Evolutionary conservation across 2,113 vertebrate species (phyloP).

Genomic region (Odocoileus virginianus): DNA sequence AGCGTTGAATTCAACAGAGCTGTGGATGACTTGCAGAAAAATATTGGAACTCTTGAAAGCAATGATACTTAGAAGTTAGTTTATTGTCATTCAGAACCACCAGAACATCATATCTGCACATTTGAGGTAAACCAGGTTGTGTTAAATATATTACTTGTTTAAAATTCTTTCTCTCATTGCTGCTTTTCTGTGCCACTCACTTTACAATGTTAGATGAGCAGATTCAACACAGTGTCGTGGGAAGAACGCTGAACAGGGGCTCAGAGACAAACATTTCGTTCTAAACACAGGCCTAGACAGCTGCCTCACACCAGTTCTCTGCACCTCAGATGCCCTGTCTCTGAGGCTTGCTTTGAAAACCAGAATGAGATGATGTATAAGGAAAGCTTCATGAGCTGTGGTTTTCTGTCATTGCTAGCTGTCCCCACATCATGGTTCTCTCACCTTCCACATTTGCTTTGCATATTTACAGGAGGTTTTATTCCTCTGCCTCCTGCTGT

Average conservation of each 20-base stretch:
- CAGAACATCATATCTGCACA: constrained; percentile 32
- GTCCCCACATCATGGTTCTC: background rate
- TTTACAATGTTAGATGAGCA: background rate
- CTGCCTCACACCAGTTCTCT: background rate
- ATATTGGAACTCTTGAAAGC: constrained; percentile 49
- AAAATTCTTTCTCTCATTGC: background rate
- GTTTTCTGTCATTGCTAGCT: background rate
- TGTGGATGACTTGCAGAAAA: constrained; percentile 1
- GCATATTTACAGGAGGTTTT: background rate
- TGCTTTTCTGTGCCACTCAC: constrained; percentile 20
- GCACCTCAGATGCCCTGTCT: background rate
- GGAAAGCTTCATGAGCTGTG: background rate
- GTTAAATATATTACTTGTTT: background rate
- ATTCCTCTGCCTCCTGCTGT: background rate
- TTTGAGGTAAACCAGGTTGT: background rate
- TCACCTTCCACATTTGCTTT: background rate
- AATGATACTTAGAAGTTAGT: background rate
- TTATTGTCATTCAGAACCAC: background rate
- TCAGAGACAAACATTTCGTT: background rate
- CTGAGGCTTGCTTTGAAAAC: background rate
- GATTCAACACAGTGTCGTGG: background rate
- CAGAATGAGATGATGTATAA: background rate
- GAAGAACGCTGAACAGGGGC: background rate
- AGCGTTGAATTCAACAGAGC: constrained; percentile 49
- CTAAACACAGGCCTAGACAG: background rate